These are phyloP conservation scores for Taenioides sp. DNA, from an alignment of 2,797 vertebrate species.

Conservation along the genomic window DNA sequence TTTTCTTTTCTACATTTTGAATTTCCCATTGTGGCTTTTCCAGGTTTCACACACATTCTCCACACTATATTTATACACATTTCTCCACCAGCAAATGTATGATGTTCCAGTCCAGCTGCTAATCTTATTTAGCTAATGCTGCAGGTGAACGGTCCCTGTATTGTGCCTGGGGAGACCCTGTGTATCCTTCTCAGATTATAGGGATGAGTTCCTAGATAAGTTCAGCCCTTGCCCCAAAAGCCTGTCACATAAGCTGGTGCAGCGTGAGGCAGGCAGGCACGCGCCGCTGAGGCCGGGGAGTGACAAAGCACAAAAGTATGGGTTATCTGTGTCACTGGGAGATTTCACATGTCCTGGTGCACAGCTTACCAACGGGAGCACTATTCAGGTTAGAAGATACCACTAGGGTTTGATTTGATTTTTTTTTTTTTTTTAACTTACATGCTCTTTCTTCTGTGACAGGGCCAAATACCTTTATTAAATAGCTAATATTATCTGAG, in stretches of 20 bases:
- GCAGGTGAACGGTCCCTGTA: constrained; percentile 70
- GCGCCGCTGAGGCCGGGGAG: constrained; percentile 61
- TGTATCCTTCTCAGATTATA: constrained; percentile 74
- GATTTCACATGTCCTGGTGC: constrained; percentile 49
- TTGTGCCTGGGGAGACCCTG: constrained; percentile 68
- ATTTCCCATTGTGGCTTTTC: constrained; percentile 46
- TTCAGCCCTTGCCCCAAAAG: constrained; percentile 68
- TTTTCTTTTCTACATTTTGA: constrained; percentile 38
- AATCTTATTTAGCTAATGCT: constrained; percentile 77
- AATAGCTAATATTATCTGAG: neutral
- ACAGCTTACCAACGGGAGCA: constrained; percentile 62
- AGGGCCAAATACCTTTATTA: neutral
- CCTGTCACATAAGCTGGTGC: constrained; percentile 69
- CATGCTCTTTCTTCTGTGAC: neutral
- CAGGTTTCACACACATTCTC: constrained; percentile 45
- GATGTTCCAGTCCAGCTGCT: constrained; percentile 62
- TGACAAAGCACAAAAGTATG: constrained; percentile 73
- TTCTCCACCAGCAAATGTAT: constrained; percentile 50
- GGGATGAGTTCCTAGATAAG: constrained; percentile 72
- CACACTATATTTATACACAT: constrained; percentile 46
- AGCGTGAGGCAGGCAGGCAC: constrained; percentile 66
- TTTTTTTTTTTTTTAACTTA: neutral
- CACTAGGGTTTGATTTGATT: constrained; percentile 16
- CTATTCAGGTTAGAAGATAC: constrained; percentile 33
- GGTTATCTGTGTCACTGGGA: constrained; percentile 56